Conservation (phyloP, 1,140 invertebrate genomes). For the Rhyzopertha dominica region DNA sequence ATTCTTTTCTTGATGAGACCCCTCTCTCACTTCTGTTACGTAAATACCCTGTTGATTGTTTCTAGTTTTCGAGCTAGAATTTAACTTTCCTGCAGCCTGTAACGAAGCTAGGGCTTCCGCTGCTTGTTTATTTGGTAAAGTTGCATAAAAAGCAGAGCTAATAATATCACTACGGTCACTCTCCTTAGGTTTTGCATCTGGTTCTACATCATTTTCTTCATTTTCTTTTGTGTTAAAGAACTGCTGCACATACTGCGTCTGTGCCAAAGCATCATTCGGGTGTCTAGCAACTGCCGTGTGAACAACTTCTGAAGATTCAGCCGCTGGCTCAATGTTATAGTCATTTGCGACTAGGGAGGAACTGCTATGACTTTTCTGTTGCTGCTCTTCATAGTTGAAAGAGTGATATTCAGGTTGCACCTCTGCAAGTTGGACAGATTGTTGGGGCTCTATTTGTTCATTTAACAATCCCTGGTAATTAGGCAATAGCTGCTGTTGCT, state of each 20-base stretch:
- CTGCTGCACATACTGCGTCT: constrained; percentile 30
- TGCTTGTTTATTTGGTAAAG: constrained; percentile 49
- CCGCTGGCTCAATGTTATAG: constrained; percentile 17
- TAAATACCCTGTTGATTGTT: no score
- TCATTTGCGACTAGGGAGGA: constrained; percentile 17
- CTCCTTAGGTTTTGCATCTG: constrained; percentile 20
- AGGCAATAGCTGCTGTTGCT: constrained; percentile 7
- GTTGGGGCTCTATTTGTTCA: constrained; percentile 1
- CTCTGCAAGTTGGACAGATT: constrained; percentile 8
- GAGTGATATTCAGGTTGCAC: constrained; percentile 27
- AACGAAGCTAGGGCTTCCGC: constrained; percentile 51
- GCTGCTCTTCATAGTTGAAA: constrained; percentile 29
- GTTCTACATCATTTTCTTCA: constrained; percentile 25
- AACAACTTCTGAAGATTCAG: constrained; percentile 1
- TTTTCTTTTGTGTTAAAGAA: constrained; percentile 29
- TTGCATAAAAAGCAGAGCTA: constrained; percentile 41
- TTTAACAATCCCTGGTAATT: neutral
- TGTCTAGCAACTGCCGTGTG: constrained; percentile 7
- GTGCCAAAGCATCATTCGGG: constrained; percentile 19
- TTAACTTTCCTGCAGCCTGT: constrained; percentile 49
- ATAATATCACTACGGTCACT: constrained; percentile 6
- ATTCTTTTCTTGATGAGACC: no score
- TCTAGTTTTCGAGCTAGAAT: no score
- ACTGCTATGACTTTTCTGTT: constrained; percentile 1
- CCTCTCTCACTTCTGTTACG: no score